Evolutionary conservation across 2,797 vertebrate genomes (phyloP), one percentile per base, ranked within the genome.

Genomic region (Amblyopsis hoosieri): DNA sequence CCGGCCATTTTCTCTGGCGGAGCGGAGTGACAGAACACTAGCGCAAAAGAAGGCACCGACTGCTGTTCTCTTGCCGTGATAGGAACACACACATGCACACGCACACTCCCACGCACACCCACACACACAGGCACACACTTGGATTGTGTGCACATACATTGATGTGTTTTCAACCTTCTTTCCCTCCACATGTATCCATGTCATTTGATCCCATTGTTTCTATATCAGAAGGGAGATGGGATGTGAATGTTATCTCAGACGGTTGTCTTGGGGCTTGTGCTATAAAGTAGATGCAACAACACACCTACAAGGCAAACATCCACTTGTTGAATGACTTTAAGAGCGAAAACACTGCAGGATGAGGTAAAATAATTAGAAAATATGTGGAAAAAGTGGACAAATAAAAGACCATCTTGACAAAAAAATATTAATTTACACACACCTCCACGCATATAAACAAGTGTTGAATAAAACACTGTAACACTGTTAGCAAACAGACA

Each of bases 31-130:
- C 59, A 51, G 61, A 5, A 37, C 33, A 37, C 7, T 37, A 37
- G 33, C 1, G 92, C 76, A 93, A 90, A 92, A 88, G 92, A 96
- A 95, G 94, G 92, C 94, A 96, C 93, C 90, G 81, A 86, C 80
- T 92, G 88, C 90, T 89, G 15, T 92, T 85, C 86, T 91, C 89
- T 68, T 89, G 88, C 88, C 90, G 76, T 89, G 63, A 72, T 71
- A 78, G 68, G 67, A 71, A 12, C 29, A 60, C 58, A 14, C 57
- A 60, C 57, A 46, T 15, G 46, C 37, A n/a, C 46, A 19, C 57
- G 3, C 45, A 29, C 29, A 13, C 9, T 8, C 3, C 2, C 62
- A 64, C 78, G 75, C 75, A 68, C 33, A 33, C 33, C 4, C 33
- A 33, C 33, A 33, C 33, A 33, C 33, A 37, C 61, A 62, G 57